Evolutionary conservation across 2,113 vertebrate species (phyloP), one percentile per base, ranked within the genome.

Genomic region (Malurus elegans): DNA sequence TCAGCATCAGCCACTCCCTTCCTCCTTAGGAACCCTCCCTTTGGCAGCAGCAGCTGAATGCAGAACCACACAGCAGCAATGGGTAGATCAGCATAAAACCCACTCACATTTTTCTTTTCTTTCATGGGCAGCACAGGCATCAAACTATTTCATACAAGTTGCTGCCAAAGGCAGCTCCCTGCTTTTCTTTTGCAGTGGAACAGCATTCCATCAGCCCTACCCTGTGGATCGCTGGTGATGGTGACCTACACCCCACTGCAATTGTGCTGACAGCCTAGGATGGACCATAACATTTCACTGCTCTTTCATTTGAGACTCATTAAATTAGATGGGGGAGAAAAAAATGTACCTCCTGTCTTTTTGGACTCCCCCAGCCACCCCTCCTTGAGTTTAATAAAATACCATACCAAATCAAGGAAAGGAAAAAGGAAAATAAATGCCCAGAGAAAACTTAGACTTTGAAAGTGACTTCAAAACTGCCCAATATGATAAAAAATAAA

Each of bases 291-390:
- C 7, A 16, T 58, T 80, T 89, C 31, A 36, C 14, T 58, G 36
- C 36, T 71, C 65, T 29, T 74, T 87, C 65, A 71, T 36, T 31
- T 72, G 36, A 5, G 4, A 40, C n/a, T 57, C 20, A 44, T 31
- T n/a, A 4, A 2, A 40, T 58, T 45, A 53, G 20, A 14, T 58
- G 28, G 6, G 51, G 8, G 10, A 0, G 0, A 0, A 10, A 12
- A 9, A n/a, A 31, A 25, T 10, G 3, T 21, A 42, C 4, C 8
- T 34, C 19, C 26, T 60, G 18, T 48, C 20, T 62, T 29, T 86
- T 69, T 58, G 32, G 62, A 47, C 19, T n/a, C 18, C 11, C 19
- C 8, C 13, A 75, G 42, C 3, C 0, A 0, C 5, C 31, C 3
- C 28, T 14, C 2, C 23, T 47, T 32, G 23, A 29, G 17, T 42